phyloP scores from a whole-genome alignment of 2,888 invertebrate species.

The Holacanthella duospinosa region DNA sequence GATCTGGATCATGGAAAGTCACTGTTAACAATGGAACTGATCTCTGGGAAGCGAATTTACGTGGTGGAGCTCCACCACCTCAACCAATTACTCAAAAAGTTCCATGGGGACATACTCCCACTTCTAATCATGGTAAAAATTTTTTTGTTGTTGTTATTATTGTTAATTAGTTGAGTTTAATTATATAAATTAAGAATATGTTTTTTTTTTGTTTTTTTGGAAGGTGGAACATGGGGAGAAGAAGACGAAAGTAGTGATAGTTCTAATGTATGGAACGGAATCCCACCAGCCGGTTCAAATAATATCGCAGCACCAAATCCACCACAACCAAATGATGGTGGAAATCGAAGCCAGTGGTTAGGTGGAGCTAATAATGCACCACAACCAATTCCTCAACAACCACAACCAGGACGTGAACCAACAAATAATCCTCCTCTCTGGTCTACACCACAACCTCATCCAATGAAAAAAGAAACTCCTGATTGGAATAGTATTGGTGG shows the following conservation, averaged over 20 bases:
- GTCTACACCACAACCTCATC: not conserved
- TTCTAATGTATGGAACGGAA: conserved; percentile 69
- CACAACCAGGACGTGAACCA: conserved; percentile 12
- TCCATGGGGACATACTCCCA: conserved; percentile 87
- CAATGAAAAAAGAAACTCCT: conserved; percentile 25
- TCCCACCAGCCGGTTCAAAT: not conserved
- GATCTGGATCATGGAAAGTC: conserved; percentile 68
- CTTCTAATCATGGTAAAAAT: conserved; percentile 51
- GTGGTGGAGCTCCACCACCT: conserved; percentile 71
- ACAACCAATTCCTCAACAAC: conserved; percentile 37
- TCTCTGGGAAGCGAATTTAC: conserved; percentile 81
- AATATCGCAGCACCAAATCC: not conserved
- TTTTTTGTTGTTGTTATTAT: not conserved
- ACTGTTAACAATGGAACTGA: conserved; percentile 74
- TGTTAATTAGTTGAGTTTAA: not conserved
- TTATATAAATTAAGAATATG: no score
- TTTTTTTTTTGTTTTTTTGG: no score
- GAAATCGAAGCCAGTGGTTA: conserved; percentile 24
- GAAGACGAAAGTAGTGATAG: conserved; percentile 75
- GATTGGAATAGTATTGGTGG: conserved; percentile 22
- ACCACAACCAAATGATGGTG: not conserved
- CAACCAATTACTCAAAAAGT: conserved; percentile 72
- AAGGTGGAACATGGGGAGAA: conserved; percentile 90
- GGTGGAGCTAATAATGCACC: conserved; percentile 38
- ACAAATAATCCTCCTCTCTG: not conserved